Evolutionary conservation across 2,888 invertebrate genomes (phyloP).

Genomic region (Synanthedon myopaeformis): DNA sequence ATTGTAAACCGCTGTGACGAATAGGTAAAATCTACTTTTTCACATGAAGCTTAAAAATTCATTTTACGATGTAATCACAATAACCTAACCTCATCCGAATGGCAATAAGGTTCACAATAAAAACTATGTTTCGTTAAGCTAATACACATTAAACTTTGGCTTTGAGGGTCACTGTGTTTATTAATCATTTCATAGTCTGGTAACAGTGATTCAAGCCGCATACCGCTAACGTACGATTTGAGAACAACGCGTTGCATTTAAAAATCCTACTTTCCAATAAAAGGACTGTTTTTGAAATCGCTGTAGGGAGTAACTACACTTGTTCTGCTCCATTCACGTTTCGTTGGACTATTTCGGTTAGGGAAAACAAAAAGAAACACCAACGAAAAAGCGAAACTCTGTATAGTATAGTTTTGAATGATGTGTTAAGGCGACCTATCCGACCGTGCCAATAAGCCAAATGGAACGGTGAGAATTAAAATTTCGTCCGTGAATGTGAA

Average conservation of each 20-base stretch:
- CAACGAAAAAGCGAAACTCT: too few relatives aligned
- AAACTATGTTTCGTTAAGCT: background rate
- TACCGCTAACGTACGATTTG: conserved; percentile 32
- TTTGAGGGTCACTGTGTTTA: background rate
- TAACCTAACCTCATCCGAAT: background rate
- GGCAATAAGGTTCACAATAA: background rate
- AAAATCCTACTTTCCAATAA: background rate
- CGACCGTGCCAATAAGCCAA: too few relatives aligned
- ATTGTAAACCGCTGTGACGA: background rate
- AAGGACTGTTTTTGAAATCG: background rate
- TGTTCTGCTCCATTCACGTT: too few relatives aligned
- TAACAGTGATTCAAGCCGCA: conserved; percentile 23
- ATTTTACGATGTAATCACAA: background rate
- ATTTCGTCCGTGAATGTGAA: too few relatives aligned
- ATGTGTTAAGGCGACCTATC: too few relatives aligned
- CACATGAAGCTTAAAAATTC: background rate
- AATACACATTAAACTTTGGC: background rate
- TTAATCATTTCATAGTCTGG: conserved; percentile 9
- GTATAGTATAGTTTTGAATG: too few relatives aligned
- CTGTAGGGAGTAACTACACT: too few relatives aligned
- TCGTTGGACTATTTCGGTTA: too few relatives aligned
- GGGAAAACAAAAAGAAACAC: too few relatives aligned
- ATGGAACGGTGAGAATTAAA: too few relatives aligned
- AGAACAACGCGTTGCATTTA: conserved; percentile 3
- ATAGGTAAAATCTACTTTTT: background rate